phyloP scores from a whole-genome alignment of 1,140 invertebrate genomes.

The Drosophila subobscura region DNA sequence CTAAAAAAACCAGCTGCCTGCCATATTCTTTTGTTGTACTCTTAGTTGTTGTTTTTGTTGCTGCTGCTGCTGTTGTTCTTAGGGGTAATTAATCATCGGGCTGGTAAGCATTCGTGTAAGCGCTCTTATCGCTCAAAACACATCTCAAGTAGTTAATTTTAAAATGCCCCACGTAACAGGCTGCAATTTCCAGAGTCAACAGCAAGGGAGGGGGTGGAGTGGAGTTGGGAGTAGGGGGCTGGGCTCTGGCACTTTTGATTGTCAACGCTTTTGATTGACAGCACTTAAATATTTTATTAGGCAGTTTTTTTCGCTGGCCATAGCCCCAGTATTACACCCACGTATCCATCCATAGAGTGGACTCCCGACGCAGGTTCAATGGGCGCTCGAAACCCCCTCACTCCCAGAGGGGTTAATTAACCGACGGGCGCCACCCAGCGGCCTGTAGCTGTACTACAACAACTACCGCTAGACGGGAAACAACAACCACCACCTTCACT shows the following conservation, averaged over 20 bases:
- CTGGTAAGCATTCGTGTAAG: slow-evolving; percentile 81
- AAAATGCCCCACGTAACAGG: slow-evolving; percentile 70
- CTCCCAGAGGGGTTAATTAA: slow-evolving; percentile 18
- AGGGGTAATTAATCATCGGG: slow-evolving; percentile 74
- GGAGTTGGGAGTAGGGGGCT: not conserved
- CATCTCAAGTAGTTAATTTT: slow-evolving; percentile 80
- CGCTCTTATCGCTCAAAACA: slow-evolving; percentile 75
- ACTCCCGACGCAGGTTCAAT: too few relatives aligned
- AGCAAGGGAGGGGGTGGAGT: not conserved
- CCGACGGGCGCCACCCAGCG: slow-evolving; percentile 54
- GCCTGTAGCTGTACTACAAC: slow-evolving; percentile 50
- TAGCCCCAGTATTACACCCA: slow-evolving; percentile 20
- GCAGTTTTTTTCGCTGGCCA: slow-evolving; percentile 53
- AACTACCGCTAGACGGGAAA: slow-evolving; percentile 21
- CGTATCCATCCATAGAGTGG: too few relatives aligned
- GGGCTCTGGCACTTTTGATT: slow-evolving; percentile 23
- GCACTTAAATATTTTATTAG: slow-evolving; percentile 70
- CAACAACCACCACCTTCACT: slow-evolving; percentile 25
- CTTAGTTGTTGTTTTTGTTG: slow-evolving; percentile 14
- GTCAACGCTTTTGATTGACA: slow-evolving; percentile 75
- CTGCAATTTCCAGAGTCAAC: slow-evolving; percentile 41
- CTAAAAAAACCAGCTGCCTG: slow-evolving; percentile 69
- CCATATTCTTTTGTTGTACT: slow-evolving; percentile 55
- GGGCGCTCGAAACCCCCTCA: too few relatives aligned
- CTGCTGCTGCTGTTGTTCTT: slow-evolving; percentile 17